These are phyloP conservation scores for Dryadula phaetusa DNA, from an alignment of 2,888 invertebrate genomes.

Conservation along the genomic window DNA sequence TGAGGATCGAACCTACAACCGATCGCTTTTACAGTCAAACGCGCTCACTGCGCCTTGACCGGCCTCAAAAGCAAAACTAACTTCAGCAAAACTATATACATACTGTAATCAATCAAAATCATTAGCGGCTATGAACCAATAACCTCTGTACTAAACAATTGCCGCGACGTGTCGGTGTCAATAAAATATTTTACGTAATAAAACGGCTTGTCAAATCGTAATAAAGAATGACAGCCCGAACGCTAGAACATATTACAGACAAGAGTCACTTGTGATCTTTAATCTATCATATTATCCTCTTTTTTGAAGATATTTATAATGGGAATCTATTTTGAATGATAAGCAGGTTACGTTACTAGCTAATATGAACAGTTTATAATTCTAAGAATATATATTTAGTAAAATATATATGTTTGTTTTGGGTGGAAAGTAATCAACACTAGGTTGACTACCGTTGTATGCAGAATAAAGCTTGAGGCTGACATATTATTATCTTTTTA, in stretches of 20 bases:
- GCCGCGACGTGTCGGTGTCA: background rate
- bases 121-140: background rate
- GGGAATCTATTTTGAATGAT: background rate
- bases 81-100: background rate
- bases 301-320: background rate
- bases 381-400: no score
- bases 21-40: no score
- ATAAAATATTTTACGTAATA: slow-evolving; percentile 10
- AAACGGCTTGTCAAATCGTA: slow-evolving; percentile 36
- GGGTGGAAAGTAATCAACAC: no score
- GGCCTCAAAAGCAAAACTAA: background rate
- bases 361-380: no score
- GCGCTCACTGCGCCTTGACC: no score
- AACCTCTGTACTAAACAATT: background rate
- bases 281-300: slow-evolving; percentile 5
- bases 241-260: slow-evolving; percentile 15
- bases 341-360: no score
- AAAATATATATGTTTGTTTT: no score
- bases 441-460: no score
- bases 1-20: no score
- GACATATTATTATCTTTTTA: no score
- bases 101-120: slow-evolving; percentile 4
- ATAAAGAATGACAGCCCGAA: slow-evolving; percentile 40
- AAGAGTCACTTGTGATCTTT: slow-evolving; percentile 1
- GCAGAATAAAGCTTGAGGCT: no score